Base-by-base conservation (phyloP, 1,140 invertebrate genomes). In the Trypoxylus dichotomus region DNA sequence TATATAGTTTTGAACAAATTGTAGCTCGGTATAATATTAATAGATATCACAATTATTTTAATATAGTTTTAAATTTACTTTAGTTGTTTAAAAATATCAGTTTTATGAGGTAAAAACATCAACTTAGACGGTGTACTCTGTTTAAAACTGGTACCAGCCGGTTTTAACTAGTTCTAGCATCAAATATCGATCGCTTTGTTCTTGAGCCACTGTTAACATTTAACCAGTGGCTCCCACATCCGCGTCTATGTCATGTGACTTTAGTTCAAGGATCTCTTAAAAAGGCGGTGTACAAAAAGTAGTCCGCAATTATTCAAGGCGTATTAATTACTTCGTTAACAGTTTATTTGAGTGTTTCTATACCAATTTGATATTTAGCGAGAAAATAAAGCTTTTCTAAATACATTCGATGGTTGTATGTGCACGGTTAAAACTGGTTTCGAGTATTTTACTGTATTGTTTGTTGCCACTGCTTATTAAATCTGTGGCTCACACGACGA, bases 221-320 rank as follows among this genome's bases (percentile, higher is more conserved):
- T 86, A 13, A 37, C 5, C 32, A 37, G n/a, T n/a, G 32, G 32
- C 32, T n/a, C 47, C 47, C 47, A 54, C 47, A 54, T 54, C 47
- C 47, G 47, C 47, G 7, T 54, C 19, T 15, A 54, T n/a, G 19
- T 54, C 47, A 54, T n/a, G 19, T 54, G 47, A 54, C 19, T 19
- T 19, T 3, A n/a, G 15, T 19, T 54, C 47, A 54, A 54, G 47
- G 47, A 54, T 54, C 47, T 71, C 86, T 7, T 78, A 81, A 42
- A 85, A 85, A 5, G 86, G 87, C 76, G 87, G 90, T 74, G 82
- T 90, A 74, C 90, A 91, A 76, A 84, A 90, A n/a, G 74, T 42
- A 54, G 13, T 74, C 29, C 29, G 11, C 63, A 29, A 27, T 19
- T 32, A 60, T 71, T 71, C 24, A 29, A 24, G 24, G 60, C 42